A percentile compares a stretch with the other conserved stretches of the same genome.
Conservation (phyloP, 2,888 invertebrate species). For the Parasteatoda lunata region DNA sequence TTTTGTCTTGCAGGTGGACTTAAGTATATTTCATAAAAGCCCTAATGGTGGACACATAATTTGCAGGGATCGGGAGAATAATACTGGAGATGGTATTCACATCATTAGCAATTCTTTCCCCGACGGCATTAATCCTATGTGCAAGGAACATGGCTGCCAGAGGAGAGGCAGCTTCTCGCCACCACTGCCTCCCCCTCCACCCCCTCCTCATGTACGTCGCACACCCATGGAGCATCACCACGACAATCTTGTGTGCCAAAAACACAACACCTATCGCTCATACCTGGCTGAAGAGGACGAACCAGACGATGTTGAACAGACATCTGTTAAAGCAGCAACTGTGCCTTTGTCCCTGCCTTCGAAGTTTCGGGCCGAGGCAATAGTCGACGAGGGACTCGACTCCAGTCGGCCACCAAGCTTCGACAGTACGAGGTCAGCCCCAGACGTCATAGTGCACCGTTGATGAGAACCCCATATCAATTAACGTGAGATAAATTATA, state of each 20-base stretch:
- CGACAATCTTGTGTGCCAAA: constrained; percentile 63
- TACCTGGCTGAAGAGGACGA: constrained; percentile 41
- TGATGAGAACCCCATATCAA: constrained; percentile 60
- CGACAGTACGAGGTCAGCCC: constrained; percentile 69
- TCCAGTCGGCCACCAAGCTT: constrained; percentile 64
- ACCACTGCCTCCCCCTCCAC: constrained; percentile 71
- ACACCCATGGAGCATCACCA: constrained; percentile 38
- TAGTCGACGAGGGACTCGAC: constrained; percentile 52
- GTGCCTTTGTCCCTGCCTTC: constrained; percentile 46
- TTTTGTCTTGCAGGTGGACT: constrained; percentile 43
- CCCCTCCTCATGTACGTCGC: constrained; percentile 55
- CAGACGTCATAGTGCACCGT: constrained; percentile 70
- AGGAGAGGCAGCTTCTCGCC: constrained; percentile 68
- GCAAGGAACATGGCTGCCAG: constrained; percentile 62
- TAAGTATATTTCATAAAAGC: constrained; percentile 67
- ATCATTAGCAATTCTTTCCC: constrained; percentile 64
- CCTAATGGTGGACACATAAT: constrained; percentile 68
- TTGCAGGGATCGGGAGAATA: constrained; percentile 35
- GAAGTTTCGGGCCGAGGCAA: constrained; percentile 53
- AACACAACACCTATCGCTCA: constrained; percentile 48
- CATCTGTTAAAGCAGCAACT: constrained; percentile 24
- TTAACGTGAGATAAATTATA: not conserved
- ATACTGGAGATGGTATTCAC: constrained; percentile 49
- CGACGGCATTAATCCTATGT: constrained; percentile 58
- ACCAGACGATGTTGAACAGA: constrained; percentile 13